Evolutionary conservation across 2,888 invertebrate genomes (phyloP).

Genomic region (Drosophila anceps): DNA sequence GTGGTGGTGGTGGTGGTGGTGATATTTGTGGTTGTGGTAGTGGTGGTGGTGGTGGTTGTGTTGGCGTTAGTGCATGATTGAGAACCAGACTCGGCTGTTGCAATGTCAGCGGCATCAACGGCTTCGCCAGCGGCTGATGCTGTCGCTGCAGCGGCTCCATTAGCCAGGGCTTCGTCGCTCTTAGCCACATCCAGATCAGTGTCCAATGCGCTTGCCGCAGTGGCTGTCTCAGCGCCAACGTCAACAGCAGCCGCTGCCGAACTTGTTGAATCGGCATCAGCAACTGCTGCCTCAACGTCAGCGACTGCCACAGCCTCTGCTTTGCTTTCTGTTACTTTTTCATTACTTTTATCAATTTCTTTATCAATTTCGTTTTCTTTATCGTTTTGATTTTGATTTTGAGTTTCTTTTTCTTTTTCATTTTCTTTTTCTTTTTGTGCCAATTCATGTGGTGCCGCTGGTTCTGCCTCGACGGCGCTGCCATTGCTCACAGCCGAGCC

Average conservation of each 20-base stretch:
- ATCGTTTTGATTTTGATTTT: constrained; percentile 5
- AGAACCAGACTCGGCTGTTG: constrained; percentile 66
- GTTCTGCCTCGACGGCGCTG: constrained; percentile 58
- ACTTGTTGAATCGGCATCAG: constrained; percentile 42
- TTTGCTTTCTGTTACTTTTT: constrained; percentile 34
- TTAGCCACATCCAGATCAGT: constrained; percentile 49
- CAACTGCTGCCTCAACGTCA: constrained; percentile 8
- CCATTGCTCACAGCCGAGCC: constrained; percentile 65
- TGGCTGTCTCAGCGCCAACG: constrained; percentile 35
- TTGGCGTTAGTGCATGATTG: constrained; percentile 82
- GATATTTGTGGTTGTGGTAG: constrained; percentile 59
- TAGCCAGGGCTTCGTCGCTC: constrained; percentile 37
- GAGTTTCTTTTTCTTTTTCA: constrained; percentile 18
- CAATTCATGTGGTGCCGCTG: constrained; percentile 60
- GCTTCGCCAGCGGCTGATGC: constrained; percentile 62
- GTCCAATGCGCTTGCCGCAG: constrained; percentile 56
- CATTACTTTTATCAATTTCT: constrained; percentile 21
- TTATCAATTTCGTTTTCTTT: constrained; percentile 12
- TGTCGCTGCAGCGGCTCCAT: constrained; percentile 54
- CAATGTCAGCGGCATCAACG: constrained; percentile 70
- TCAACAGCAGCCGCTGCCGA: constrained; percentile 14
- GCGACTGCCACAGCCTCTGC: constrained; percentile 42
- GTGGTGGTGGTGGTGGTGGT: constrained; percentile 72
- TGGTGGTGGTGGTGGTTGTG: constrained; percentile 62
- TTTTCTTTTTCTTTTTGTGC: constrained; percentile 47